Evolutionary conservation across 2,888 invertebrate species (phyloP), one percentile per base, ranked within the genome.

Genomic region (Chrysopilus asiliformis): DNA sequence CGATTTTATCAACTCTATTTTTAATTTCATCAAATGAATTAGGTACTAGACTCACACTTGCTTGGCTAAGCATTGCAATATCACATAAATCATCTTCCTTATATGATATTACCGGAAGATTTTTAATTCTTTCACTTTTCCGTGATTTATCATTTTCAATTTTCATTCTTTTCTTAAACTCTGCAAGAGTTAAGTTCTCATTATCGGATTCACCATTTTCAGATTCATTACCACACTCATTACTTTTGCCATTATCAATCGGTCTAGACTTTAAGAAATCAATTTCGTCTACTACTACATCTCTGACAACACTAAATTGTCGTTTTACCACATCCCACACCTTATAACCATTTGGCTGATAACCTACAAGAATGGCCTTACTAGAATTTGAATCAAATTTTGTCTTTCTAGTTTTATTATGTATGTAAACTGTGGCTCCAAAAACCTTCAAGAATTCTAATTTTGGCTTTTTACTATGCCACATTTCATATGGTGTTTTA

Each of bases 401-500:
- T 4, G 38, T 38, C 40, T 49, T 47, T 41, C 43, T 43, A 18
- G 40, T 45, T 52, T 56, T 56, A 45, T 51, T 48, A 46, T 52
- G 51, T n/a, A 53, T 42, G 43, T 29, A 44, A 13, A 38, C 51
- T 14, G 52, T 57, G 12, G 50, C 51, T 43, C 53, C 55, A 43
- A 58, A 58, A 37, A 53, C 44, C 43, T 45, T 52, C 39, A 57
- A 45, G 47, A 50, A 41, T 38, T 53, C 8, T 30, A 42, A 37
- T 39, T 44, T 32, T 26, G 58, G 55, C 42, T 52, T 59, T 47
- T 47, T 55, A 43, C 36, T 44, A 47, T 56, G 50, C 57, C 58
- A 58, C 45, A 55, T 40, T 46, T 59, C 56, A 47, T 44, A 59
- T 44, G 57, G 58, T 45, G 57, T 58, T 50, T 54, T 52, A 34